Percentiles rank a stretch among this genome's conserved stretches.
Evolutionary conservation across 2,797 vertebrate species (phyloP).

Genomic region (Triplophysa bombifrons): DNA sequence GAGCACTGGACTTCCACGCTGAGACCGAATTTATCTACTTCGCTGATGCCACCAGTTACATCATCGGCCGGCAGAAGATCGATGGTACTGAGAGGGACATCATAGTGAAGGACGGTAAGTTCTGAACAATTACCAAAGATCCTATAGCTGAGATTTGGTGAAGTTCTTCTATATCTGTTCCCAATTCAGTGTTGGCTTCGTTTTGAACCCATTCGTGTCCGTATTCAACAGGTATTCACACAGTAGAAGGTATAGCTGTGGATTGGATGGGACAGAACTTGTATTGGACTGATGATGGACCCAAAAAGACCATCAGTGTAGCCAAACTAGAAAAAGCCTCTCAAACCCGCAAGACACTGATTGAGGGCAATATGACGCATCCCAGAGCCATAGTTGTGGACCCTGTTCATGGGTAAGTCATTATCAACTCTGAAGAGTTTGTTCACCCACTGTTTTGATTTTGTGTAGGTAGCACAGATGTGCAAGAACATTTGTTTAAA

Average conservation of each 20-base stretch:
- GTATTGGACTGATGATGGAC: slow-evolving; percentile 97
- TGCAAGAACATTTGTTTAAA: background rate
- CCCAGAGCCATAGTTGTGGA: slow-evolving; percentile 96
- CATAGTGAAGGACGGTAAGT: slow-evolving; percentile 90
- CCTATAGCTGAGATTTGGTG: background rate
- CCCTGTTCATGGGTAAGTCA: slow-evolving; percentile 86
- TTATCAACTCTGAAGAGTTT: background rate
- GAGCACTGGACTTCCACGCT: slow-evolving; percentile 93
- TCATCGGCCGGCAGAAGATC: slow-evolving; percentile 96
- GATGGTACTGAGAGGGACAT: slow-evolving; percentile 92
- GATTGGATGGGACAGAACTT: slow-evolving; percentile 99
- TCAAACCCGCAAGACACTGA: slow-evolving; percentile 92
- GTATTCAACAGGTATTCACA: slow-evolving; percentile 86
- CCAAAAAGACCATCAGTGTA: slow-evolving; percentile 96
- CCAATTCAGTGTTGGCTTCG: background rate
- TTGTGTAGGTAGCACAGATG: too few species aligned
- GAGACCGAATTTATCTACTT: slow-evolving; percentile 96
- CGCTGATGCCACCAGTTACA: slow-evolving; percentile 93
- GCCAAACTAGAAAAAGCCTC: slow-evolving; percentile 94
- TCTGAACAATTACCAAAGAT: background rate
- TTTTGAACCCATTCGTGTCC: slow-evolving; percentile 4
- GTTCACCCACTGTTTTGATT: too few species aligned
- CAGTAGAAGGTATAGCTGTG: slow-evolving; percentile 94
- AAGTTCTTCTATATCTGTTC: background rate
- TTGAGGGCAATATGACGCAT: slow-evolving; percentile 97